Conservation (phyloP, 2,888 invertebrate species). For the Pyrrhosoma nymphula region DNA sequence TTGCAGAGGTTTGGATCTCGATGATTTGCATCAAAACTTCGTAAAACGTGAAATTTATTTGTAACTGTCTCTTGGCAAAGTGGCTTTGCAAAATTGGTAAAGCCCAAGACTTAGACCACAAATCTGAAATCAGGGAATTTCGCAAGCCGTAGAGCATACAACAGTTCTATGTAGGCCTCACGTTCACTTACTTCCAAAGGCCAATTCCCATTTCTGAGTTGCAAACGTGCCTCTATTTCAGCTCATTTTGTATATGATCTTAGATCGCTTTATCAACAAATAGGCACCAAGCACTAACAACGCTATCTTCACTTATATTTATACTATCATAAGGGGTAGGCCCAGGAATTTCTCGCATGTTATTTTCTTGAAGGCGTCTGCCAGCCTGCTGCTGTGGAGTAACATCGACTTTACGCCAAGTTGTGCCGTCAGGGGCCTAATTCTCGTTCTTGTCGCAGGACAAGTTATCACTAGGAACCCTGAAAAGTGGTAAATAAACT, state of each 20-base stretch:
- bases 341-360: background rate
- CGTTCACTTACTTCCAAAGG: too few relatives aligned
- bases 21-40: background rate
- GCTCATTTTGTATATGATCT: background rate
- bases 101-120: background rate
- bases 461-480: too few relatives aligned
- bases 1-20: too few relatives aligned
- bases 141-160: background rate
- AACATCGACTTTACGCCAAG: conserved; percentile 73
- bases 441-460: too few relatives aligned
- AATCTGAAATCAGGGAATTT: background rate
- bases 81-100: background rate
- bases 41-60: background rate
- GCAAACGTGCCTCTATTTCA: background rate
- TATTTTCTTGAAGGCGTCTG: conserved; percentile 38
- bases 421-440: too few relatives aligned
- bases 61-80: background rate
- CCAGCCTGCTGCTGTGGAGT: conserved; percentile 75
- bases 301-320: background rate
- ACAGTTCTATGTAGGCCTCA: background rate
- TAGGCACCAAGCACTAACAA: background rate
- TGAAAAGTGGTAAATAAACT: too few relatives aligned
- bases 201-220: too few relatives aligned
- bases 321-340: background rate
- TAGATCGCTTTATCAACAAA: background rate